Evolutionary conservation across 2,113 vertebrate genomes (phyloP).

Genomic region (Macaca mulatta): DNA sequence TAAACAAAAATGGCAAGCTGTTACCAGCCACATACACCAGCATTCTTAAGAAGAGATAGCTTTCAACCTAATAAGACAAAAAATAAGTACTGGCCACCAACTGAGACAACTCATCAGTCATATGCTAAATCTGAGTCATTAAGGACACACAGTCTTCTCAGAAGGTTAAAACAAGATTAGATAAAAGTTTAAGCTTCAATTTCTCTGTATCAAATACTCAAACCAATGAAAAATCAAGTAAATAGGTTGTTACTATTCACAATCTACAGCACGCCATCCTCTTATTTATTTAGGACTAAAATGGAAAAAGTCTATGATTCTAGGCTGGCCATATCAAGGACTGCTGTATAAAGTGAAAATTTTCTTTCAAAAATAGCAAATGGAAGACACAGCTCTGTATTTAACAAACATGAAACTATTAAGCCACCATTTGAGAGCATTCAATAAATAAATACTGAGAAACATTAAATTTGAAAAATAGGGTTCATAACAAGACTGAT

Average conservation of each 20-base stretch:
- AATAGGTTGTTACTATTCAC: not conserved
- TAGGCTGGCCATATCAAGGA: not conserved
- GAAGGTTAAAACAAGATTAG: not conserved
- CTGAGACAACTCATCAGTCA: not conserved
- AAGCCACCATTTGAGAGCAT: not conserved
- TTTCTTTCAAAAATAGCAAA: not conserved
- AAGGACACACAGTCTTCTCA: not conserved
- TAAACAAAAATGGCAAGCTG: not conserved
- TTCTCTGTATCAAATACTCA: not conserved
- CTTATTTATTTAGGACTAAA: not conserved
- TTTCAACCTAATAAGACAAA: not conserved
- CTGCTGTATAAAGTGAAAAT: not conserved
- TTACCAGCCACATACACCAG: not conserved
- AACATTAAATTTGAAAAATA: conserved; percentile 7
- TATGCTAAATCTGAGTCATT: not conserved
- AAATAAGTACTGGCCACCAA: not conserved
- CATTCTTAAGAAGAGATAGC: not conserved
- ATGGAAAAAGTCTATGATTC: not conserved
- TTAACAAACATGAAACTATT: not conserved
- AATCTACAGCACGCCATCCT: not conserved
- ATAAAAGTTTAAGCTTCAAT: not conserved
- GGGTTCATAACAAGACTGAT: not conserved
- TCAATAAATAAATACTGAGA: not conserved
- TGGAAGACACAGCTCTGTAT: not conserved
- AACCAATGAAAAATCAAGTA: not conserved